Percentiles rank a stretch among this genome's conserved stretches.
phyloP scores from a whole-genome alignment of 2,113 vertebrate genomes.

The Theristicus caerulescens region DNA sequence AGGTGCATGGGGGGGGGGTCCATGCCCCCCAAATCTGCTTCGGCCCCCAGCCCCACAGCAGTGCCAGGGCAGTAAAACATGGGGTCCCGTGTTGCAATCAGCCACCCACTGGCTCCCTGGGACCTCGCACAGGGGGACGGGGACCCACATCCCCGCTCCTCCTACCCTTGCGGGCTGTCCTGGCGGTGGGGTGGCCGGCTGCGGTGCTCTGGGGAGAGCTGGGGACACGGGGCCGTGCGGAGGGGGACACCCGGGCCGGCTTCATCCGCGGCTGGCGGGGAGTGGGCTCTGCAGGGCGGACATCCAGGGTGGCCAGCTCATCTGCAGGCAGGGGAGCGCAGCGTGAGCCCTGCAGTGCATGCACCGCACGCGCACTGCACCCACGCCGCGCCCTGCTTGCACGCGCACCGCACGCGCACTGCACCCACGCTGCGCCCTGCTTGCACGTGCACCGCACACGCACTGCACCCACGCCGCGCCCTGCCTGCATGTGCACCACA shows the following conservation, averaged over 20 bases:
- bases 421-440: no score
- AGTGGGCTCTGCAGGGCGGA: background rate
- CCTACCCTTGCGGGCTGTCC: background rate
- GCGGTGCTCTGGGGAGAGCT: background rate
- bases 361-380: background rate
- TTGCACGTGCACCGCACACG: no score
- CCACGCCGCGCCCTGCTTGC: rapidly evolving
- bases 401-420: background rate
- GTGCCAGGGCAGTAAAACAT: conserved; percentile 31
- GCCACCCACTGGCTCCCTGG: background rate
- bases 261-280: rapidly evolving
- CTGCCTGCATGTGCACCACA: no score
- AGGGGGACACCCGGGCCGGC: background rate
- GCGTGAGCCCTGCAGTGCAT: rapidly evolving
- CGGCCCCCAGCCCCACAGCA: background rate
- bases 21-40: background rate
- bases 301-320: background rate
- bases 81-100: conserved; percentile 16
- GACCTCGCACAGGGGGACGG: background rate
- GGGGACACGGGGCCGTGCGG: rapidly evolving
- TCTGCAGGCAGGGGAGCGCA: background rate
- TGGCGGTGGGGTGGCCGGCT: rapidly evolving
- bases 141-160: background rate
- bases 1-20: background rate
- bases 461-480: background rate